Percentiles rank a stretch among this genome's conserved stretches.
These are phyloP conservation scores for Trilocha varians DNA, from an alignment of 2,888 invertebrate genomes.

Conservation along the genomic window DNA sequence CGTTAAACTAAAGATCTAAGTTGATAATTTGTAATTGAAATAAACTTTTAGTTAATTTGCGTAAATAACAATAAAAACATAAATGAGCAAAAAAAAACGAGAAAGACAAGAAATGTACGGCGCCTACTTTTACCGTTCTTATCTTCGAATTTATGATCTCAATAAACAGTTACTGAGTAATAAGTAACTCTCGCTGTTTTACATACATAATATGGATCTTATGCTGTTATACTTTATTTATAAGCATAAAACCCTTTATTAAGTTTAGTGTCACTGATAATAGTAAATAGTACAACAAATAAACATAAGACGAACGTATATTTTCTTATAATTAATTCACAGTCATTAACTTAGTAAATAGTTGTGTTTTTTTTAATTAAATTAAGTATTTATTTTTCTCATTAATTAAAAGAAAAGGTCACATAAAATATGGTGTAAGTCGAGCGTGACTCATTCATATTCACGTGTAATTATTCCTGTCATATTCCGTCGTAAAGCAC, in stretches of 20 bases:
- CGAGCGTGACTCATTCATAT: background rate
- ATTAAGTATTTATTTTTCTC: too few species aligned
- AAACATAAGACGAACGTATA: too few species aligned
- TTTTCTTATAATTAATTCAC: too few species aligned
- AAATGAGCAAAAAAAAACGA: background rate
- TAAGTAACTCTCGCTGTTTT: constrained; percentile 33
- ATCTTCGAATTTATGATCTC: constrained; percentile 34
- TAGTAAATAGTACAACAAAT: too few species aligned
- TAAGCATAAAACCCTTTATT: too few species aligned
- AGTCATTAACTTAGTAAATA: too few species aligned
- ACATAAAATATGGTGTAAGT: too few species aligned
- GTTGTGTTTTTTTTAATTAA: too few species aligned
- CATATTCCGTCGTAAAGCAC: background rate
- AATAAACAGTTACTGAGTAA: constrained; percentile 27
- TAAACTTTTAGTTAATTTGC: background rate
- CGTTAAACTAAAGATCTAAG: too few species aligned
- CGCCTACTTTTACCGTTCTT: constrained; percentile 29
- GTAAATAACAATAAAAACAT: background rate
- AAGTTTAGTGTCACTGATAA: too few species aligned
- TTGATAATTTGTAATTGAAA: too few species aligned
- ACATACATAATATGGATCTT: constrained; percentile 19
- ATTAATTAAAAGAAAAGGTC: too few species aligned
- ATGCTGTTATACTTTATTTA: constrained; percentile 1
- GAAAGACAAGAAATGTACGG: constrained; percentile 1
- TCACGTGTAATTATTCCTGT: background rate